Base-by-base conservation (phyloP, 2,113 vertebrate species). In the Anarrhichthys ocellatus region DNA sequence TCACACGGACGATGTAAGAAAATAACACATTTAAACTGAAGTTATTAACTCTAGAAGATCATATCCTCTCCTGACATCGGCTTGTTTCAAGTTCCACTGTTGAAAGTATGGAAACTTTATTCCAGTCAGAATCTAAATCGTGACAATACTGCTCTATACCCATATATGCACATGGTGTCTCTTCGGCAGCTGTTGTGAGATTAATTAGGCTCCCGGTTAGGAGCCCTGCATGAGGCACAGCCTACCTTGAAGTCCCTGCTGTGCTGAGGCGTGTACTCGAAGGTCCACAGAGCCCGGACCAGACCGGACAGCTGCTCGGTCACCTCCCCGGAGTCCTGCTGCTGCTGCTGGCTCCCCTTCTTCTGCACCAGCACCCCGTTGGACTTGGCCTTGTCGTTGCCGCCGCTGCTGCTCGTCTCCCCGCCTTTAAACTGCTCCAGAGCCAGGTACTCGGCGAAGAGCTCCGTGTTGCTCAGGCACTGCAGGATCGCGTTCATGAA, bases 401-500 rank as follows among this genome's bases (percentile, higher is more conserved):
- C 58, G 56, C 44, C 8, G 52, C 42, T 61, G 68, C 13, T 63
- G 62, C 78, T 44, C 58, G 87, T 70, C 72, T 90, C 91, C 0
- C 73, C 94, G 13, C 93, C 94, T 54, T 92, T 94, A 94, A 96
- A 99, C 92, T 97, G 97, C 92, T 97, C 96, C 89, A 99, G 89
- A 3, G 97, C 97, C 92, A 99, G 95, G 92, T 97, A 98, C 94
- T 99, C 98, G 0, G 98, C 97, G 88, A 99, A 97, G 32, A 99
- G 96, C 94, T 99, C 98, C 61, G 98, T 99, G 96, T 99, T 99
- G 95, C 97, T 99, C 91, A 99, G 96, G 91, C 98, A 99, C 96
- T 99, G 98, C 87, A 99, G 93, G 91, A 98, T 97, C 66, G 98
- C 98, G 95, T 99, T 99, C 98, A 99, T 99, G 95, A 99, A 99